Base-by-base conservation (phyloP, 2,888 invertebrate species). In the Calephelis perditalis region DNA sequence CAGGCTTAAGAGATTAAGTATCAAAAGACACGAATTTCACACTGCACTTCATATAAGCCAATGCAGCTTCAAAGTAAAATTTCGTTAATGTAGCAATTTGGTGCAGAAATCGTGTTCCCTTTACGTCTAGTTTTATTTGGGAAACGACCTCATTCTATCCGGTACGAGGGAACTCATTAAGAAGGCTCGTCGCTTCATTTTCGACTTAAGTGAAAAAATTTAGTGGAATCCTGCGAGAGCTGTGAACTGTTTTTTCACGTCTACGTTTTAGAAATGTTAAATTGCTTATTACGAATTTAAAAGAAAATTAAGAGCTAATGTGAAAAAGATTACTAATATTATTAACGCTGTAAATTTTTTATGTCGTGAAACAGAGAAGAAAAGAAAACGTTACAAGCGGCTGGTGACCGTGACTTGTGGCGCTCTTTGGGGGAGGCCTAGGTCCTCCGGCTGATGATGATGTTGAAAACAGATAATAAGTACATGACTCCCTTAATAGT, bases 91-190 rank as follows among this genome's bases (percentile, higher is more conserved):
- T 62, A 63, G 63, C 66, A 65, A 66, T 65, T 65, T 65, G 62
- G 45, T 57, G 62, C 62, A 62, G 58, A 62, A 64, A 66, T 66
- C 63, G 64, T 52, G 57, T 63, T 62, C 61, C 63, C 60, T 66
- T 66, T 64, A 37, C 45, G 47, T 58, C 58, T 58, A 56, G 26
- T 59, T 58, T 66, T 63, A 62, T 64, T 59, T 58, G 58, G 60
- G 49, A 61, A 56, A 57, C 63, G 60, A 66, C 64, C 64, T 64
- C 64, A 64, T 64, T 66, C 61, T 54, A 58, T 58, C 58, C 58
- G 58, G 59, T 59, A 37, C 55, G 61, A 55, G 57, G 56, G 65
- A 67, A 69, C 69, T 72, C 71, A 71, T 71, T 71, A 71, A 71
- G 65, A 62, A 62, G 65, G 67, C 65, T 62, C 63, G 64, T 64